Conservation (phyloP, 2,888 invertebrate genomes). For the Cataglyphis cursor region DNA sequence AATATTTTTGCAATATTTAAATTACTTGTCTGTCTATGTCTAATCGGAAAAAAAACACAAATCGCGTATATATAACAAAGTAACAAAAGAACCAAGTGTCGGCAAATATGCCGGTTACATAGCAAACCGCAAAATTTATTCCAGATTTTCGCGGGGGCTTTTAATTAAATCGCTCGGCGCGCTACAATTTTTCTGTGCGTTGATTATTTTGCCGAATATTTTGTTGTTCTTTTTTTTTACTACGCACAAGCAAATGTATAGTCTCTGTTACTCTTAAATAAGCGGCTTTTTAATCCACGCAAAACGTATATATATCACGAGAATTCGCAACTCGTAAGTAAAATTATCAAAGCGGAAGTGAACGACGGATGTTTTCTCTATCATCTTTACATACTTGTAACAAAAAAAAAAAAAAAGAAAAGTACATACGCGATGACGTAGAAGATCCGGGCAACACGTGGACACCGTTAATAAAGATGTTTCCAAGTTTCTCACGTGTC, state of each 20-base stretch:
- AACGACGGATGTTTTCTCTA: not conserved
- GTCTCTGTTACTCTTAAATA: constrained; percentile 41
- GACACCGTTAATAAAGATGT: constrained; percentile 58
- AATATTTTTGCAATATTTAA: not conserved
- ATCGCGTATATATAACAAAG: not conserved
- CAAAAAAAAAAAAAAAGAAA: not conserved
- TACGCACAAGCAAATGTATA: not conserved
- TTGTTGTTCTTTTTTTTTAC: constrained; percentile 3
- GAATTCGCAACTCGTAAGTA: not conserved
- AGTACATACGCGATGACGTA: not conserved
- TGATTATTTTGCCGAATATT: constrained; percentile 44
- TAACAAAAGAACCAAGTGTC: constrained; percentile 5
- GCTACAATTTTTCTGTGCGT: constrained; percentile 36
- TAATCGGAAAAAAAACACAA: not conserved
- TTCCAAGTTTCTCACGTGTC: constrained; percentile 68
- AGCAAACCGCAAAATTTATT: constrained; percentile 39
- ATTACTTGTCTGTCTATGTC: not conserved
- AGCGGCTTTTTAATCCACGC: constrained; percentile 32
- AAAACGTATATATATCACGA: constrained; percentile 3
- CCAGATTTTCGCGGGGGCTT: constrained; percentile 16
- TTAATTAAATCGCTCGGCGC: constrained; percentile 44
- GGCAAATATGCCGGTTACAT: constrained; percentile 34
- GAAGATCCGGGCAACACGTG: constrained; percentile 44
- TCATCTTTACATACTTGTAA: not conserved
- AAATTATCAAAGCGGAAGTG: constrained; percentile 17